Evolutionary conservation across 2,797 vertebrate species (phyloP).

Genomic region (Trachops cirrhosus): DNA sequence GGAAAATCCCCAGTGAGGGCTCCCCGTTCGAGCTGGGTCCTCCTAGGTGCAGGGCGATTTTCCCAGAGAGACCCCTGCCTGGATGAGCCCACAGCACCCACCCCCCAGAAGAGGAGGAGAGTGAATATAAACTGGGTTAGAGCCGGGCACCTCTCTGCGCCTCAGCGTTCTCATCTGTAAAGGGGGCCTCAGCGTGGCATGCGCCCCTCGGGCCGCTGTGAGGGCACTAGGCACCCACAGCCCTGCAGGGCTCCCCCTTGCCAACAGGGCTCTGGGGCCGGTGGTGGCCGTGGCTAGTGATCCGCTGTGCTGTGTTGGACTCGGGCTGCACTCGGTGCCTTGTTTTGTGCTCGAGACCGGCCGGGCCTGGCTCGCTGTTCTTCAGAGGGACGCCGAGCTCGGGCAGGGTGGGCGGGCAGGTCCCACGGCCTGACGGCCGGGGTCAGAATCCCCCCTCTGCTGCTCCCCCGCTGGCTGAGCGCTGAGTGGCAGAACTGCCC

Average conservation of each 20-base stretch:
- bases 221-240: fast-evolving
- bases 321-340: background rate
- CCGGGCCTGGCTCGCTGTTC: fast-evolving
- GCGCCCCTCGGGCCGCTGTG: fast-evolving
- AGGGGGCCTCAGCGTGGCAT: fast-evolving
- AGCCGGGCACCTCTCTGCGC: background rate
- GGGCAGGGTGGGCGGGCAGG: fast-evolving
- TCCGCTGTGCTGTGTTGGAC: fast-evolving
- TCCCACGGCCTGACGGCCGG: background rate
- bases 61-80: background rate
- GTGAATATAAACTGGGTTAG: fast-evolving
- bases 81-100: background rate
- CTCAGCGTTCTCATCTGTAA: background rate
- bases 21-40: background rate
- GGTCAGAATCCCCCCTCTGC: background rate
- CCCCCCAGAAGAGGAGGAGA: fast-evolving
- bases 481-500: background rate
- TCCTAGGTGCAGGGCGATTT: background rate
- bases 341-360: background rate
- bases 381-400: fast-evolving
- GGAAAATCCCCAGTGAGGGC: fast-evolving
- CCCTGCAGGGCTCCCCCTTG: fast-evolving
- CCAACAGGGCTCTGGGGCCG: fast-evolving
- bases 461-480: background rate
- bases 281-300: fast-evolving